Conservation (phyloP, 2,113 vertebrate species). For the Thamnophis sirtalis region DNA sequence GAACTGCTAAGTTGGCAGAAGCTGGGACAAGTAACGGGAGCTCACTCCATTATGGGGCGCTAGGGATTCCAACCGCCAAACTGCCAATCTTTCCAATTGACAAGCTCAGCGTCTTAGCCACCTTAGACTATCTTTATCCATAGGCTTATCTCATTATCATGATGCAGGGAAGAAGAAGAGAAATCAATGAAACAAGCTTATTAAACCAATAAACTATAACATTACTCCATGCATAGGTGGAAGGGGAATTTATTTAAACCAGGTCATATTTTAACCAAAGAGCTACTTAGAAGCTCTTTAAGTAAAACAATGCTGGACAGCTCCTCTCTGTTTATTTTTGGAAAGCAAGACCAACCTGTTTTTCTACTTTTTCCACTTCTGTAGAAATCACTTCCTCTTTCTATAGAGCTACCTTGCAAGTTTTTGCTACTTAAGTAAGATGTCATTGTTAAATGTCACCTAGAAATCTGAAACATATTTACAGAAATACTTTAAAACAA, state of each 20-base stretch:
- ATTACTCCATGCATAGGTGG: background rate
- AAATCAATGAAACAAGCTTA: background rate
- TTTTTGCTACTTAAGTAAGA: background rate
- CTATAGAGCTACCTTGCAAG: background rate
- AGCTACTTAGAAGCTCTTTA: background rate
- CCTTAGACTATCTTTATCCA: background rate
- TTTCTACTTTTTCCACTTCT: background rate
- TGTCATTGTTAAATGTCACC: background rate
- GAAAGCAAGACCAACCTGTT: background rate
- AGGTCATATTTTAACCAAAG: background rate
- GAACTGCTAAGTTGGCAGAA: too few species aligned
- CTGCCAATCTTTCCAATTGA: too few species aligned
- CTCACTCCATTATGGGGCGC: too few species aligned
- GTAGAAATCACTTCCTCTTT: background rate
- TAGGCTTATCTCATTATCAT: background rate
- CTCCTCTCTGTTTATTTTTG: slow-evolving; percentile 17
- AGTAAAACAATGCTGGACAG: slow-evolving; percentile 64
- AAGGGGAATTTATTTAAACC: background rate
- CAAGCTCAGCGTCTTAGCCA: too few species aligned
- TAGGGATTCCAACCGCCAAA: too few species aligned
- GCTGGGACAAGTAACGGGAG: too few species aligned
- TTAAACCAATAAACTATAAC: background rate
- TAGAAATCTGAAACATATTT: background rate
- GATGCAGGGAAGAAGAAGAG: background rate
- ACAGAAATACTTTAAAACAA: background rate